Evolutionary conservation across 2,888 invertebrate species (phyloP).

Genomic region (Lepidonotus clava): DNA sequence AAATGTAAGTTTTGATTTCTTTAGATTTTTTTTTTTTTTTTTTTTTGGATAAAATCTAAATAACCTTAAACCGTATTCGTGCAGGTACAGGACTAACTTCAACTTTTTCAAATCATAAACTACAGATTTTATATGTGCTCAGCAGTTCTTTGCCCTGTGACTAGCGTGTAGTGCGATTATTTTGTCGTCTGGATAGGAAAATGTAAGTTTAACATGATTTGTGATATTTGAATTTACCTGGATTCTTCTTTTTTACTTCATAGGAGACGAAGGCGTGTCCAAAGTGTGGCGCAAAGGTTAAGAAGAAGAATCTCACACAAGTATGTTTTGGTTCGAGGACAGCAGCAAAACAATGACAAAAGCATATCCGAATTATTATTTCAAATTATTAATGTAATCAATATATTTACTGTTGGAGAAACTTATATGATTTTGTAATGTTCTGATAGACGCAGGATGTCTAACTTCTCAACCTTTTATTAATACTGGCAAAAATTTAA

Average conservation of each 20-base stretch:
- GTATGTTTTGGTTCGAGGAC: slow-evolving; percentile 64
- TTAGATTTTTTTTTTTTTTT: not conserved
- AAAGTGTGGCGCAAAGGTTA: slow-evolving; percentile 67
- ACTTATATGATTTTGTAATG: not conserved
- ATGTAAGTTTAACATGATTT: not conserved
- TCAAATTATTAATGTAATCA: not conserved
- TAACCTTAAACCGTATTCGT: not conserved
- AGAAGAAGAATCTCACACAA: slow-evolving; percentile 67
- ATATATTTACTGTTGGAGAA: not conserved
- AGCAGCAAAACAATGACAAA: not conserved
- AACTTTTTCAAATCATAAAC: not conserved
- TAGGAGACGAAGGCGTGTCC: slow-evolving; percentile 71
- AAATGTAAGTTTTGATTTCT: slow-evolving; percentile 64
- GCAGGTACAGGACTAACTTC: not conserved
- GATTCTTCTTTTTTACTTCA: slow-evolving; percentile 55
- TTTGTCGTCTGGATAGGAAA: not conserved
- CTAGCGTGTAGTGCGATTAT: not conserved
- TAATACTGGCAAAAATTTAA: too few relatives aligned
- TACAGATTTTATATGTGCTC: not conserved
- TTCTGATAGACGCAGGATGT: not conserved
- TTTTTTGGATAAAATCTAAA: not conserved
- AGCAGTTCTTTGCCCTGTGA: not conserved
- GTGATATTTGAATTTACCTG: not conserved
- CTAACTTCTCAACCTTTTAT: too few relatives aligned
- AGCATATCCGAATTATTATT: not conserved